Conservation (phyloP, 2,113 vertebrate genomes). For the Pseudolaguvia tuberculata region DNA sequence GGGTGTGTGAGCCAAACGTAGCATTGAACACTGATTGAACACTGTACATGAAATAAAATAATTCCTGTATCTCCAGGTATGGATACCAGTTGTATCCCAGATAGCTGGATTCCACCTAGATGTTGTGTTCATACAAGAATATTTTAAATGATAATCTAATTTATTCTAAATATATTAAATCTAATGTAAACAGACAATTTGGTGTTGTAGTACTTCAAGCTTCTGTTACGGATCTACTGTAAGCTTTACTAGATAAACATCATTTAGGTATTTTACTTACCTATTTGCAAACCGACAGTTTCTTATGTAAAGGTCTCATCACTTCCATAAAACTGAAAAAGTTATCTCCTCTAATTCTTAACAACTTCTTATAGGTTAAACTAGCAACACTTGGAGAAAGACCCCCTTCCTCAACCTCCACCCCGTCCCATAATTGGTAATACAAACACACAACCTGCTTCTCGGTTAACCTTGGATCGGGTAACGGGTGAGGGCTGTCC, state of each 20-base stretch:
- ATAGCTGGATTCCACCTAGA: background rate
- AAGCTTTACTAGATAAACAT: background rate
- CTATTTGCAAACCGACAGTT: background rate
- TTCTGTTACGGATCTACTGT: too few relatives aligned
- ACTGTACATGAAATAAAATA: background rate
- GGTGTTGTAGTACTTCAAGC: too few relatives aligned
- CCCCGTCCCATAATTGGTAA: slow-evolving; percentile 34
- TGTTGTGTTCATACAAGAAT: background rate
- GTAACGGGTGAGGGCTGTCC: slow-evolving; percentile 44
- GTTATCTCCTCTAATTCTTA: slow-evolving; percentile 1
- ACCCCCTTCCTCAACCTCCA: slow-evolving; percentile 6
- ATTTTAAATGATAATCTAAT: background rate
- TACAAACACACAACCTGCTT: slow-evolving; percentile 39
- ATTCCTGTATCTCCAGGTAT: background rate
- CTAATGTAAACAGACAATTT: background rate
- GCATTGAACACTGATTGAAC: too few relatives aligned
- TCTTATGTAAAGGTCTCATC: slow-evolving; percentile 16
- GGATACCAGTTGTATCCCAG: background rate
- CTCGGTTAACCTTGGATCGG: slow-evolving; percentile 48
- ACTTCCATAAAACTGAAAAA: slow-evolving; percentile 25
- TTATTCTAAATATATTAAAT: background rate
- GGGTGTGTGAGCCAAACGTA: background rate
- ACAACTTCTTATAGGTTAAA: background rate
- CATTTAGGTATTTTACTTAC: background rate
- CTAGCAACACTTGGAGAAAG: background rate